A percentile compares a stretch with the other conserved stretches of the same genome.
Evolutionary conservation across 2,797 vertebrate species (phyloP).

Genomic region (Mionectes olivaceus): DNA sequence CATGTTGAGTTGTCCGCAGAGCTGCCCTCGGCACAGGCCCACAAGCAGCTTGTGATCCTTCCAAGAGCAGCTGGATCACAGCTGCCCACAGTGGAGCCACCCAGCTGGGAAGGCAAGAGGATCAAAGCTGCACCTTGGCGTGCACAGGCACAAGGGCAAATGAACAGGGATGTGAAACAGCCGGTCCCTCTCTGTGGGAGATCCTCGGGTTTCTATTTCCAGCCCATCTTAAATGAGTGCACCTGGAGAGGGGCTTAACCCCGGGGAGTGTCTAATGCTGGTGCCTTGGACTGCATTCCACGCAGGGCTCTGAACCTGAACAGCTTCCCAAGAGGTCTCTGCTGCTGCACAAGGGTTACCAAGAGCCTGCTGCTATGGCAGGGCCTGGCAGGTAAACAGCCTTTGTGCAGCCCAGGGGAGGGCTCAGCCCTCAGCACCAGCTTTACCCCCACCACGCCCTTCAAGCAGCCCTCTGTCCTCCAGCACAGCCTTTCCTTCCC

Average conservation of each 20-base stretch:
- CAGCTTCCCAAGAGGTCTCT: neutral
- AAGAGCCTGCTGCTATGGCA: neutral
- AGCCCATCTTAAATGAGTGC: neutral
- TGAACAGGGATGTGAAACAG: neutral
- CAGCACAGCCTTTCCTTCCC: neutral
- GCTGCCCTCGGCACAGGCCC: accelerated
- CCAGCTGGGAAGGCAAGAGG: neutral
- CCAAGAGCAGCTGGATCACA: neutral
- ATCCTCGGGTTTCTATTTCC: neutral
- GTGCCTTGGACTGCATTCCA: neutral
- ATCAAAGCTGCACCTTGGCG: neutral
- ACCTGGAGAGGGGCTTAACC: neutral
- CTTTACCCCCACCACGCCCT: neutral
- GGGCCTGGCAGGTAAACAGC: neutral
- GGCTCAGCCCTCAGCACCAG: neutral
- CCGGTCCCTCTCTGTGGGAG: neutral
- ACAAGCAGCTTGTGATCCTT: neutral
- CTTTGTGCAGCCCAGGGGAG: neutral
- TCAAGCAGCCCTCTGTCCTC: neutral
- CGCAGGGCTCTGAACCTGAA: neutral
- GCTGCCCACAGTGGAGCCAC: neutral
- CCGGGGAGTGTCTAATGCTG: accelerated
- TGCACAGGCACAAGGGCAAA: neutral
- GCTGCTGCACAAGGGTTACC: neutral
- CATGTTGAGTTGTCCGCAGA: neutral